Conservation (phyloP, 2,113 vertebrate species). For the Panurus biarmicus region DNA sequence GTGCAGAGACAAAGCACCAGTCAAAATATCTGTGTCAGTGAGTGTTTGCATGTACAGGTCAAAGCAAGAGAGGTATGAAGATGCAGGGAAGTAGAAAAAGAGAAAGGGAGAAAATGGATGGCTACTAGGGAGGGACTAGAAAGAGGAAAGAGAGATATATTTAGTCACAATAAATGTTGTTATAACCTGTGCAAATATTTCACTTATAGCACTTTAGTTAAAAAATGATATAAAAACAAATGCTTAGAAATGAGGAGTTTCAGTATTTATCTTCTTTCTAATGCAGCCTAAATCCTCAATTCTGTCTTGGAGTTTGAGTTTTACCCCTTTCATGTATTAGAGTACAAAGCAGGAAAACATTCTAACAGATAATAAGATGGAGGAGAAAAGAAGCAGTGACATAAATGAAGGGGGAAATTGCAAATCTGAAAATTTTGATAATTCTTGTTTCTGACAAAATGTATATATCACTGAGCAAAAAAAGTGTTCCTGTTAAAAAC, state of each 20-base stretch:
- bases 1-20: background rate
- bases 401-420: background rate
- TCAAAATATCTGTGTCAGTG: background rate
- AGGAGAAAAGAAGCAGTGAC: background rate
- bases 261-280: background rate
- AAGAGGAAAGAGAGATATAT: background rate
- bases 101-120: background rate
- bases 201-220: background rate
- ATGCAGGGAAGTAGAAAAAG: background rate
- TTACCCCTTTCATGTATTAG: background rate
- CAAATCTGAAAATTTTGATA: background rate
- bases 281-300: background rate
- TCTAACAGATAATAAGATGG: background rate
- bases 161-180: background rate
- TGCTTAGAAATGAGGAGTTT: background rate
- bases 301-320: background rate
- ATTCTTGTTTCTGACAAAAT: background rate
- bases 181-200: background rate
- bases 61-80: background rate
- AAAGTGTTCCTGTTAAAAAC: background rate
- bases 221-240: background rate
- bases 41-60: background rate
- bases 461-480: background rate
- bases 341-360: background rate
- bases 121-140: background rate